Conservation (phyloP, 1,140 invertebrate genomes). For the Scaptodrosophila lebanonensis region DNA sequence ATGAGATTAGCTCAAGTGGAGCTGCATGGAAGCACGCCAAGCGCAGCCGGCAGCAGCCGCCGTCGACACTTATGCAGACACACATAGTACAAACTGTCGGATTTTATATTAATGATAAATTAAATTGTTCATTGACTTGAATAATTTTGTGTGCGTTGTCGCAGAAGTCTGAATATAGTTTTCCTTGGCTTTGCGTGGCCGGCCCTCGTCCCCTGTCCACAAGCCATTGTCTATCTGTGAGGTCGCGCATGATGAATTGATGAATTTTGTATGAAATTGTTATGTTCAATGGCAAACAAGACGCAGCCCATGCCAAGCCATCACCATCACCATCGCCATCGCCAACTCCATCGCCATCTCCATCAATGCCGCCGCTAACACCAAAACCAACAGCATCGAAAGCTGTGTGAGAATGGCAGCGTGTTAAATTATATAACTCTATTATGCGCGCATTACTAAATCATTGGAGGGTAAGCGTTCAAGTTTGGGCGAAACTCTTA, state of each 20-base stretch:
- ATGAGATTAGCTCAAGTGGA: constrained; percentile 70
- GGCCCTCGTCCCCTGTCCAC: background rate
- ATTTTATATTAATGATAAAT: constrained; percentile 76
- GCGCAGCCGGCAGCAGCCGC: background rate
- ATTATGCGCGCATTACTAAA: constrained; percentile 58
- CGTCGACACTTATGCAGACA: constrained; percentile 46
- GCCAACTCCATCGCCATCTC: too few relatives aligned
- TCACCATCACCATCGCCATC: too few relatives aligned
- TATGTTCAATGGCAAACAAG: background rate
- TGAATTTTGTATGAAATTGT: constrained; percentile 43
- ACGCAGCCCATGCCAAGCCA: too few relatives aligned
- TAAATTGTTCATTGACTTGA: constrained; percentile 76
- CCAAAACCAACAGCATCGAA: constrained; percentile 19
- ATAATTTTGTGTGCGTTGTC: constrained; percentile 66
- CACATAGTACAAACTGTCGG: constrained; percentile 62
- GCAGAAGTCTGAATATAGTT: constrained; percentile 48
- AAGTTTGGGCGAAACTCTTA: too few relatives aligned
- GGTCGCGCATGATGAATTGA: constrained; percentile 56
- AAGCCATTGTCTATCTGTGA: background rate
- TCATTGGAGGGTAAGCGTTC: constrained; percentile 49
- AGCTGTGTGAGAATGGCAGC: constrained; percentile 17
- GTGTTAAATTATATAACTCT: constrained; percentile 59
- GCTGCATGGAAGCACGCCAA: constrained; percentile 66
- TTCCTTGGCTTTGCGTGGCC: background rate
- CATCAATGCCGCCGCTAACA: too few relatives aligned